Evolutionary conservation across 2,888 invertebrate species (phyloP), one percentile per base, ranked within the genome.

Genomic region (Mesoligia furuncula): DNA sequence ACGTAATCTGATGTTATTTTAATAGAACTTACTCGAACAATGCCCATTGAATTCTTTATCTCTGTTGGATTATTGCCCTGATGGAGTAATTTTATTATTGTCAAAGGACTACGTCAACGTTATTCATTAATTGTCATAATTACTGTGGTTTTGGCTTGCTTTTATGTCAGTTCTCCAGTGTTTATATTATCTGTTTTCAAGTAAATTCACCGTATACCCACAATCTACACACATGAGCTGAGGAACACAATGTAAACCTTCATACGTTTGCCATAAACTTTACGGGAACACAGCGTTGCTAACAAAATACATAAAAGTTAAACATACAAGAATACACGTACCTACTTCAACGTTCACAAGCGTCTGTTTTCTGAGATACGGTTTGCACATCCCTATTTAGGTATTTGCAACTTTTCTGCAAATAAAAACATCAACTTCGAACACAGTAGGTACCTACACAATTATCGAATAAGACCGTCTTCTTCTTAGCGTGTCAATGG

Each of bases 231-330:
- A 78, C 31, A 36, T 36, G 39, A 31, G 15, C 13, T 36, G 39
- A 27, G 15, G 8, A 61, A 61, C 57, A 61, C 61, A 75, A 48
- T 70, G 69, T 42, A 48, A 61, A 74, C 65, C 27, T 24, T n/a
- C 59, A 71, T 75, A 81, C 59, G 70, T 79, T 71, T 68, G 61
- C 66, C 64, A 75, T 84, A 86, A 81, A 75, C 20, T 73, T 84
- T 72, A 86, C 68, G 75, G 72, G 64, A 77, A 72, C 24, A 57
- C n/a, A 51, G 71, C 65, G 67, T 76, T 70, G 70, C 51, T 31
- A 74, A 61, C 75, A 80, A 77, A 70, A 81, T 66, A 75, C 73
- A 77, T 71, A 62, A 73, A 42, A 76, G 67, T 71, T 64, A 54
- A 68, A 75, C 45, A 78, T 27, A 66, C 51, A 61, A 75, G 75